These are phyloP conservation scores for Ophiodon elongatus DNA, from an alignment of 2,113 vertebrate species.

Conservation along the genomic window DNA sequence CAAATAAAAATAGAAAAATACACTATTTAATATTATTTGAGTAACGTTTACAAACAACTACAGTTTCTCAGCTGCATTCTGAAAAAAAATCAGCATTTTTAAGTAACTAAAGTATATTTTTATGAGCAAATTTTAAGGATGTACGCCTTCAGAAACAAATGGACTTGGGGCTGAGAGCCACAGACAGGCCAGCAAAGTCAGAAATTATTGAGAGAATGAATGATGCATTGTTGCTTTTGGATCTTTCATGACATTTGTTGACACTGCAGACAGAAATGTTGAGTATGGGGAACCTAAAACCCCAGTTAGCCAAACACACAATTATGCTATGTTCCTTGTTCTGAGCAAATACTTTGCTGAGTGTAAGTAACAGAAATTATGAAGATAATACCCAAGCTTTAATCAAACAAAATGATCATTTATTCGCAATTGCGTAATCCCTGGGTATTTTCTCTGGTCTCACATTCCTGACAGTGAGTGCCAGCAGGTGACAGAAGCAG, in stretches of 20 bases:
- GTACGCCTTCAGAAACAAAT: too few relatives aligned
- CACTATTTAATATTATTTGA: background rate
- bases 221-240: too few relatives aligned
- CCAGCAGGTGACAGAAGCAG: background rate
- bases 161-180: too few relatives aligned
- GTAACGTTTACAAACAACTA: background rate
- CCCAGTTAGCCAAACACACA: background rate
- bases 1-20: background rate
- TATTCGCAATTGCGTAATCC: background rate
- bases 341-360: background rate
- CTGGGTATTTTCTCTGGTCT: background rate
- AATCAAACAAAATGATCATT: background rate
- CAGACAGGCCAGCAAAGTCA: too few relatives aligned
- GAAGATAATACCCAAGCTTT: background rate
- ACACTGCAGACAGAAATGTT: too few relatives aligned
- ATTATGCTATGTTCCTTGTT: background rate
- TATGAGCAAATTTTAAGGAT: too few relatives aligned
- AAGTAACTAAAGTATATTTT: too few relatives aligned
- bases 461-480: background rate
- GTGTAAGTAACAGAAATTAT: background rate
- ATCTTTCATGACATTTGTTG: too few relatives aligned
- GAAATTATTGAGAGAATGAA: too few relatives aligned
- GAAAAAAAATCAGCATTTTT: background rate
- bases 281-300: too few relatives aligned
- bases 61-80: too few relatives aligned